Conservation (phyloP, 2,797 vertebrate species). For the Ciconia nigra region DNA sequence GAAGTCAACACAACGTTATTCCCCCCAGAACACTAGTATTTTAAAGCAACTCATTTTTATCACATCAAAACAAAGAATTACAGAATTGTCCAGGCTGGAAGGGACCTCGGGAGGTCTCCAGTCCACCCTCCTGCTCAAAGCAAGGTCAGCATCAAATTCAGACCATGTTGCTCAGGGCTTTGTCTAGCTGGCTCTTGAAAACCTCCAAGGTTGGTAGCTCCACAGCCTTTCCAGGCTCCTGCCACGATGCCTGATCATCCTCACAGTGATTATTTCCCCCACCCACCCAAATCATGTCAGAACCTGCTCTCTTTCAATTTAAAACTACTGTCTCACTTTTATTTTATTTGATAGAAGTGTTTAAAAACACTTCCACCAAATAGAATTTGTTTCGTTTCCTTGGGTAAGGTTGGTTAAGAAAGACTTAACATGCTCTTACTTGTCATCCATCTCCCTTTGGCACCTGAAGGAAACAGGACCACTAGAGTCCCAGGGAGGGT, state of each 20-base stretch:
- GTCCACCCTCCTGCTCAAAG: background rate
- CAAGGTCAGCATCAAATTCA: background rate
- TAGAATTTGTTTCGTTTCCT: background rate
- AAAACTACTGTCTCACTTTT: background rate
- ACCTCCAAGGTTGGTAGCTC: background rate
- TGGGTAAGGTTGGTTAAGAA: background rate
- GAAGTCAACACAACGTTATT: background rate
- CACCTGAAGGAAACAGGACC: background rate
- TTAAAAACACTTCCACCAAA: background rate
- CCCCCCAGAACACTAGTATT: background rate
- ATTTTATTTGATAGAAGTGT: too few species aligned
- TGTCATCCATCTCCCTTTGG: background rate
- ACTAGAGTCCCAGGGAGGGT: background rate
- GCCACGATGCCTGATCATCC: background rate
- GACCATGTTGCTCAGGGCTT: background rate
- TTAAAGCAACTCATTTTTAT: background rate
- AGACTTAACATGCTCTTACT: background rate
- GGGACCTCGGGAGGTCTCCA: background rate
- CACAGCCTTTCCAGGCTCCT: background rate
- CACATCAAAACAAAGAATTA: background rate
- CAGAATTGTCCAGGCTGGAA: background rate
- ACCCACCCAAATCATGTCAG: background rate
- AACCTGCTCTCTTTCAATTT: background rate
- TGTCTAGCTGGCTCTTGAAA: background rate
- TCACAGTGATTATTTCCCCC: rapidly evolving